Evolutionary conservation across 2,888 invertebrate genomes (phyloP).

Genomic region (Protonemura montana): DNA sequence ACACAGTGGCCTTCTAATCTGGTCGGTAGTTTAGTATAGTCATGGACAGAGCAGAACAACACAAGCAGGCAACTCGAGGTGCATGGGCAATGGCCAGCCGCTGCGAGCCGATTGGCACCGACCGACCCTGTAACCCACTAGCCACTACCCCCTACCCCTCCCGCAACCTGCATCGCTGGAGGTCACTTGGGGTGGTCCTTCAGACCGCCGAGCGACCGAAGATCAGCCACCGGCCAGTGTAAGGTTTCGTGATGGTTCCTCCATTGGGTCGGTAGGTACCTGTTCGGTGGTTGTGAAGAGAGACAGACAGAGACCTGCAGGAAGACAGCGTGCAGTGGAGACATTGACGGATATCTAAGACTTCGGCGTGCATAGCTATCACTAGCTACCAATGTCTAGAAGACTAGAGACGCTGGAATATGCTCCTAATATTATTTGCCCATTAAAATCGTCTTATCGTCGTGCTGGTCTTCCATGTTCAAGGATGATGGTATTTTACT

Average conservation of each 20-base stretch:
- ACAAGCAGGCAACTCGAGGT: not conserved
- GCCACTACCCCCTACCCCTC: not conserved
- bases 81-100: not conserved
- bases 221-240: not conserved
- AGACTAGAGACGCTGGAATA: not conserved
- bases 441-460: not conserved
- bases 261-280: not conserved
- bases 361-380: not conserved
- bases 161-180: not conserved
- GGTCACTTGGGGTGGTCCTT: constrained; percentile 2
- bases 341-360: too few relatives aligned
- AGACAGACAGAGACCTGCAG: not conserved
- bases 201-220: not conserved
- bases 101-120: not conserved
- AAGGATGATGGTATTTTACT: too few relatives aligned
- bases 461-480: not conserved
- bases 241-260: not conserved
- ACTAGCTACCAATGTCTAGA: not conserved
- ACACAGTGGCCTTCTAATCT: not conserved
- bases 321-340: too few relatives aligned
- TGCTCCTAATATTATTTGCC: not conserved
- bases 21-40: not conserved
- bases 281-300: not conserved
- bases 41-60: not conserved
- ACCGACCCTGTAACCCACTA: constrained; percentile 7